Conservation (phyloP, 2,797 vertebrate genomes). For the Enteromius thamalakanensis region DNA sequence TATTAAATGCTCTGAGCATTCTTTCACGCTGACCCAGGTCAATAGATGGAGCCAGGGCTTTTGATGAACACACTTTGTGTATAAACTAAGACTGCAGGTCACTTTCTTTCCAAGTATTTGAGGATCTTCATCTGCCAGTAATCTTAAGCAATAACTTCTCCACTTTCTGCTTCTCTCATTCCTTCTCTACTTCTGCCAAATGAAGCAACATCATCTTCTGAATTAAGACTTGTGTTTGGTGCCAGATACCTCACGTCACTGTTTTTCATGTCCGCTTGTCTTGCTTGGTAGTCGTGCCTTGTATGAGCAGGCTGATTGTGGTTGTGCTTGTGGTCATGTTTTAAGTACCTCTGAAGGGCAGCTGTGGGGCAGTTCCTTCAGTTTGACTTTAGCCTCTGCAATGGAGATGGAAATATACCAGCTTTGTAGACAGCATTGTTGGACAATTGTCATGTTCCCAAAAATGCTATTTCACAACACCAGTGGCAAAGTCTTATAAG, state of each 20-base stretch:
- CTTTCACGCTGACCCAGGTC: slow-evolving; percentile 12
- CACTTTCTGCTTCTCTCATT: not conserved
- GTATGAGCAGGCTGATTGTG: not conserved
- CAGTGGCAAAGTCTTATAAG: not conserved
- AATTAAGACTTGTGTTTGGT: not conserved
- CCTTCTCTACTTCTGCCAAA: slow-evolving; percentile 1
- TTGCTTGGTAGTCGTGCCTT: slow-evolving; percentile 13
- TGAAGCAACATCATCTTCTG: slow-evolving; percentile 23
- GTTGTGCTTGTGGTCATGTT: slow-evolving; percentile 33
- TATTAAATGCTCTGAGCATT: slow-evolving; percentile 16
- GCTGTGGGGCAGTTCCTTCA: slow-evolving; percentile 10
- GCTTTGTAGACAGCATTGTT: not conserved
- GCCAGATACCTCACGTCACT: slow-evolving; percentile 15
- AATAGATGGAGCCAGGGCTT: not conserved
- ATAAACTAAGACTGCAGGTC: not conserved
- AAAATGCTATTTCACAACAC: not conserved
- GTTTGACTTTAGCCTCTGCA: not conserved
- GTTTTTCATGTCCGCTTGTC: slow-evolving; percentile 10
- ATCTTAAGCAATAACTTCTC: slow-evolving; percentile 12
- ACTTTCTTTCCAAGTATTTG: slow-evolving; percentile 19
- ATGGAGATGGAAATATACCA: not conserved
- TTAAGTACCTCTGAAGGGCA: slow-evolving; percentile 14
- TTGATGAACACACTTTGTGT: slow-evolving; percentile 17
- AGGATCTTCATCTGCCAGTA: not conserved
- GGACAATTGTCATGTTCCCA: not conserved